Base-by-base conservation (phyloP, 2,888 invertebrate species). In the Microplitis manilae region DNA sequence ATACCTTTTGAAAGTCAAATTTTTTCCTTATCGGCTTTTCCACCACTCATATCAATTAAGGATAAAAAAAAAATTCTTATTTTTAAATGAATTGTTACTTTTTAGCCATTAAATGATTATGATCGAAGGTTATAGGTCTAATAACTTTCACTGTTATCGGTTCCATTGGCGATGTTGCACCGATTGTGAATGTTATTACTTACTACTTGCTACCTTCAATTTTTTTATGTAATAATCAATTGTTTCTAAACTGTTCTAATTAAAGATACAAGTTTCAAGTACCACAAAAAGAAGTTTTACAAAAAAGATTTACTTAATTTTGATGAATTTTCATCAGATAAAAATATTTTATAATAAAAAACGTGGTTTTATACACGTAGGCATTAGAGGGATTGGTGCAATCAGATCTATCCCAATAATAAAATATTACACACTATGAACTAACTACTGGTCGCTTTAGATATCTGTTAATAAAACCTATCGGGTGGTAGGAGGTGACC, bases 401-500 rank as follows among this genome's bases (percentile, higher is more conserved):
- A 73, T 69, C 69, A 62, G 61, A 62, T 40, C 68, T 68, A 67
- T 74, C 74, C 68, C 74, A 61, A 68, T 68, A 40, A 30, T 73
- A 68, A 13, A 64, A 64, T 69, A 72, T 50, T 50, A 13, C 50
- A 13, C 50, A 50, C 50, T 50, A 17, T 17, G 17, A 17, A 50
- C 9, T 50, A 8, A 50, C 50, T 50, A 50, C 62, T 40, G 69
- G 30, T 73, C 8, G 8, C 50, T 50, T 50, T 13, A 13, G 50
- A 41, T 73, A 15, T 68, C 62, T 61, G 61, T 75, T n/a, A 7
- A 38, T 62, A 62, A 68, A 64, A 20, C 6, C 15, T 30, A 70
- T 50, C 50, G 38, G 85, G 86, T 87, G 86, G 86, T 83, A 86
- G 81, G 77, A 84, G 71, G 68, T 61, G 67, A 30, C 20, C 64